Percentiles rank a stretch among this genome's conserved stretches.
These are phyloP conservation scores for Aurelia sp. DNA, from an alignment of 30 jellyfish, hydroid and myxozoan genomes.

Conservation along the genomic window DNA sequence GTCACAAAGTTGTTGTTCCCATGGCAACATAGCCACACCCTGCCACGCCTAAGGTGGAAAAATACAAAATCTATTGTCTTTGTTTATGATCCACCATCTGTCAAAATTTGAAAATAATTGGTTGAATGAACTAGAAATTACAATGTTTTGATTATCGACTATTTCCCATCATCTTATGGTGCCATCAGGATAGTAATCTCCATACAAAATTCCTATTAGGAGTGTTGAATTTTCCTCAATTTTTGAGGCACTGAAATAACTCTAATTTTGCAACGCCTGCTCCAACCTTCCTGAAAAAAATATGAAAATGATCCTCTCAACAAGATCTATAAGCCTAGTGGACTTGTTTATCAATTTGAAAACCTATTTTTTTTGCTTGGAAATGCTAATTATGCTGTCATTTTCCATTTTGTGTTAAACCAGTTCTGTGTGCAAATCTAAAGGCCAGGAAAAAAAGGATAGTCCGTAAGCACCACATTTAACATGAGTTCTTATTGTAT, in stretches of 20 bases:
- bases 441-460: too few species aligned
- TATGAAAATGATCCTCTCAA: constrained; percentile 4
- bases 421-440: too few species aligned
- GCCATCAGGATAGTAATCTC: background rate
- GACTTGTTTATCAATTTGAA: background rate
- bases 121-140: background rate
- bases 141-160: background rate
- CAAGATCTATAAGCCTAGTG: background rate
- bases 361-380: constrained; percentile 3
- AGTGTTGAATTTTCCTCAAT: background rate
- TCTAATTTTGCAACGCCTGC: background rate
- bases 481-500: too few species aligned
- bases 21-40: background rate
- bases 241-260: constrained; percentile 2
- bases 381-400: constrained; percentile 12
- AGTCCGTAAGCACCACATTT: too few species aligned
- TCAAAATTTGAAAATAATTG: constrained; percentile 5
- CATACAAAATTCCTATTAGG: background rate
- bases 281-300: constrained; percentile 5
- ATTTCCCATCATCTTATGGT: background rate
- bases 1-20: background rate
- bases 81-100: background rate
- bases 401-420: too few species aligned
- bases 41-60: constrained; percentile 4
- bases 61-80: background rate